phyloP scores from a whole-genome alignment of 2,113 vertebrate species.

The Pollimyrus isidori region DNA sequence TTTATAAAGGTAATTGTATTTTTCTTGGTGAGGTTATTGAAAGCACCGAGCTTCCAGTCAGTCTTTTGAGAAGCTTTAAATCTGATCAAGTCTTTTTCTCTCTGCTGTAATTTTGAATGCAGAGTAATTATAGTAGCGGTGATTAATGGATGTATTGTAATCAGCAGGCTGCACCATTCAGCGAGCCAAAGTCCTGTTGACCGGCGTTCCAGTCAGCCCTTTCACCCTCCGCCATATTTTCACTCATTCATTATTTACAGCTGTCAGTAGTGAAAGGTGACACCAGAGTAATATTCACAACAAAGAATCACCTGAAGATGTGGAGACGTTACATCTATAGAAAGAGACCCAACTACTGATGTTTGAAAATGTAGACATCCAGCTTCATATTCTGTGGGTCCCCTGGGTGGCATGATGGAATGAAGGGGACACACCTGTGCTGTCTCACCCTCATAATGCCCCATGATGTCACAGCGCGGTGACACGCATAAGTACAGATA shows the following conservation, averaged over 20 bases:
- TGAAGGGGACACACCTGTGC: background rate
- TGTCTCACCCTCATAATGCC: background rate
- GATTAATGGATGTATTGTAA: background rate
- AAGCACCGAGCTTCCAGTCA: background rate
- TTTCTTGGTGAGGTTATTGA: background rate
- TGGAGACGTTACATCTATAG: background rate
- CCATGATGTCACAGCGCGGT: background rate
- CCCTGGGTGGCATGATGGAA: background rate
- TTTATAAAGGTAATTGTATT: background rate
- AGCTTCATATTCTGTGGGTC: background rate
- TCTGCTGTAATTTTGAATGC: background rate
- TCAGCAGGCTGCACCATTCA: background rate
- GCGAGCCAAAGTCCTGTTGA: background rate
- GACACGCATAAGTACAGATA: background rate
- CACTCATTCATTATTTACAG: background rate
- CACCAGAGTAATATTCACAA: background rate
- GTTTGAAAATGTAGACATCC: background rate
- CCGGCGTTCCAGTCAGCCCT: background rate
- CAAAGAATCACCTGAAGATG: background rate
- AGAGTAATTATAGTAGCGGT: background rate
- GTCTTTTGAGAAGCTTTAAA: background rate
- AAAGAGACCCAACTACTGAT: background rate
- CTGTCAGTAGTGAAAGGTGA: background rate
- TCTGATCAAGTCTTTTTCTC: background rate
- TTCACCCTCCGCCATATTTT: background rate